Base-by-base conservation (phyloP, 2,888 invertebrate species). In the Rapana venosa region DNA sequence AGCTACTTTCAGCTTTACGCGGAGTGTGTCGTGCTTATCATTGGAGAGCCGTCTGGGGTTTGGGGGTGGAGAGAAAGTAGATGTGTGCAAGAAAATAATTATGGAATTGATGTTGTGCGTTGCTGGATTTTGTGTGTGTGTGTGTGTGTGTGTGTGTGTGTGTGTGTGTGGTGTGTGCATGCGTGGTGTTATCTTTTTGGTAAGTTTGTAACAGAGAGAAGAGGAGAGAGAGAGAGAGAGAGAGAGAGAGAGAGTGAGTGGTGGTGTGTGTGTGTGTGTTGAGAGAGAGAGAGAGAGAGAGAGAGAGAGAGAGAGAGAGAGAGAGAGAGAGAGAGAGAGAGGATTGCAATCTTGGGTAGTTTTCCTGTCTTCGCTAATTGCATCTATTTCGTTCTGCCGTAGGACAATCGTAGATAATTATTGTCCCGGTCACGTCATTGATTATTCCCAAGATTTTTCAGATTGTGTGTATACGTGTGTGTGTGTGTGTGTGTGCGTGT, bases 401-500 rank as follows among this genome's bases (percentile, higher is more conserved):
- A n/a, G n/a, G 30, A 74, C 30, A n/a, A 30, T 74, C 30, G 26
- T 74, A 30, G 77, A 30, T 30, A n/a, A n/a, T 26, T 74, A n/a
- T 26, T 74, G 77, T 5, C 2, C n/a, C n/a, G 4, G 6, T 30
- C n/a, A 47, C 47, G 47, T 47, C 47, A 47, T 47, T 8, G 47
- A 47, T 47, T 8, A 47, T 47, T 47, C 47, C 47, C 47, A 47
- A 47, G 47, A 47, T 47, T 47, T 47, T 47, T 47, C 2, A 8
- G 11, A 11, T 2, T 81, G 81, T 81, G 81, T 81, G 81, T 81
- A 20, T 81, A 20, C 17, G 81, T 81, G 81, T 81, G 81, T 81
- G 81, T 81, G 81, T 81, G 81, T 81, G 32, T 81, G 81, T 81
- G 81, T 81, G 81, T 66, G 66, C 13, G 66, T 66, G 66, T 66